Conservation (phyloP, 2,888 invertebrate genomes). For the Sminthurides aquaticus region DNA sequence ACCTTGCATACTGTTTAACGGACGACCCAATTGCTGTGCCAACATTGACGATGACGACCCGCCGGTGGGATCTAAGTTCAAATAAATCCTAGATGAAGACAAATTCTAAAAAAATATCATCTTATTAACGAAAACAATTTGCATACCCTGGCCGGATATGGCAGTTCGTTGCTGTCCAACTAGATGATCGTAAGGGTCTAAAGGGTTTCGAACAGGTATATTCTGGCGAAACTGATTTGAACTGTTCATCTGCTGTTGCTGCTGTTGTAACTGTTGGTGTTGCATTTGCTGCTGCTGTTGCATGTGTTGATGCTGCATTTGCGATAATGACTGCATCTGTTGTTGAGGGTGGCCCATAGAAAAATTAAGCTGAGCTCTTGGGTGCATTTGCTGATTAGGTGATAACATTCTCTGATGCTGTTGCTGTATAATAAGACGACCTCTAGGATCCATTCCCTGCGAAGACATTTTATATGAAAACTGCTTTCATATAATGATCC, state of each 20-base stretch:
- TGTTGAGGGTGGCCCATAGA: slow-evolving; percentile 22
- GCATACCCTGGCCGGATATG: slow-evolving; percentile 10
- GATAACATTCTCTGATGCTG: slow-evolving; percentile 42
- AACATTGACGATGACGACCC: slow-evolving; percentile 37
- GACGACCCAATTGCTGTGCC: slow-evolving; percentile 39
- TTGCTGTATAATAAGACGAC: slow-evolving; percentile 50
- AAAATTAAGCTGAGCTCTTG: slow-evolving; percentile 24
- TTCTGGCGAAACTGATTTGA: slow-evolving; percentile 43
- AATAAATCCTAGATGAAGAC: not conserved
- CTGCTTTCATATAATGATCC: too few relatives aligned
- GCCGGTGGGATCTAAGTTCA: slow-evolving; percentile 29
- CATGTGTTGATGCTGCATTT: slow-evolving; percentile 33
- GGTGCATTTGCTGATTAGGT: slow-evolving; percentile 43
- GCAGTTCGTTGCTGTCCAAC: slow-evolving; percentile 45
- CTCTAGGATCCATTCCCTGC: slow-evolving; percentile 52
- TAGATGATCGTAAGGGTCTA: slow-evolving; percentile 49
- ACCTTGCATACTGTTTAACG: slow-evolving; percentile 24
- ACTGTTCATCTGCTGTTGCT: slow-evolving; percentile 46
- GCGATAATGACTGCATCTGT: slow-evolving; percentile 23
- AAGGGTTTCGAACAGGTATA: slow-evolving; percentile 41
- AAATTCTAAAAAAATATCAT: not conserved
- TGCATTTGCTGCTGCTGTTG: slow-evolving; percentile 38
- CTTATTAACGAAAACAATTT: not conserved
- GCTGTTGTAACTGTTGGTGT: slow-evolving; percentile 43
- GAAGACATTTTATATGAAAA: too few relatives aligned